Evolutionary conservation across 2,888 invertebrate species (phyloP), one percentile per base, ranked within the genome.

Genomic region (Choreutis nemorana): DNA sequence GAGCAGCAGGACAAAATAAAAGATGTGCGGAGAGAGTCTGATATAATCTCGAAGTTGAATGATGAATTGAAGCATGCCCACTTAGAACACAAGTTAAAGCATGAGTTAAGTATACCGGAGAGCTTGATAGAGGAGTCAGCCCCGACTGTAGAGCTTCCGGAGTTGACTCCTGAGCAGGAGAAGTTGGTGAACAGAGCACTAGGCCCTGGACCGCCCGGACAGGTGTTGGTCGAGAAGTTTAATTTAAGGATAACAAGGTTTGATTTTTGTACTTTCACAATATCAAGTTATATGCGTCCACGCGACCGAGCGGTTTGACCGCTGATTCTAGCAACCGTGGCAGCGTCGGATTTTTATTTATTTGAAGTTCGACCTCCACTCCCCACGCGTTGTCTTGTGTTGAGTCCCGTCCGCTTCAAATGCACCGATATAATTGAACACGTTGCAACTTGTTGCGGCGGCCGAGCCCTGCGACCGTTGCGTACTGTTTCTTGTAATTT

Each of bases 131-230:
- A 53, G 67, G 83, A 55, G 60, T 57, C 61, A 0, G 64, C 70
- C 31, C 66, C 81, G 0, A 51, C 54, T 0, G 64, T 57, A 1
- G 75, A 73, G 39, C 35, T 88, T 21, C 84, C 87, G 0, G 81
- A 83, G 29, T 59, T 93, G n/a, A 87, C 87, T 0, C 71, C 81
- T 0, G 86, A 87, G 15, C 89, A 91, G 55, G 73, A 84, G 34
- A 65, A 68, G 14, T 49, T 81, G 28, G 81, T 89, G 1, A 80
- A 81, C 28, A 66, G 62, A 20, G 86, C 87, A 0, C 59, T 88
- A 1, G 73, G 80, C 0, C 72, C 80, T 0, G 83, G 83, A 2
- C 82, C 85, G 2, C 70, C 83, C 0, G 81, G 84, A 26, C 85
- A 91, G 56, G 77, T 92, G 11, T 64, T 92, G 4, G 81, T 83